phyloP scores from a whole-genome alignment of 2,888 invertebrate genomes.

The Chironomus tentans region DNA sequence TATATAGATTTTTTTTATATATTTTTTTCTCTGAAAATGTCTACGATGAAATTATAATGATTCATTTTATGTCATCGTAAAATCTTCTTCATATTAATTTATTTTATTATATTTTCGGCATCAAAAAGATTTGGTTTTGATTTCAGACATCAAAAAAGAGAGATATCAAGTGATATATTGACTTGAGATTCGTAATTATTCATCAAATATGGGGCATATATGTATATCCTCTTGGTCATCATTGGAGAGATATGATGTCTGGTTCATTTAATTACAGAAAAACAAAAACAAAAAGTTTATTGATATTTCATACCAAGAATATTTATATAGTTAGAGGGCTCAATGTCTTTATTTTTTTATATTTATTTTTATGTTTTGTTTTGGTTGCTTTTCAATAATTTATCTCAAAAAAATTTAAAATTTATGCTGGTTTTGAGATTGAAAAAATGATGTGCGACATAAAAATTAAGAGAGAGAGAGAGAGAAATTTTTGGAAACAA shows the following conservation, averaged over 20 bases:
- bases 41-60: background rate
- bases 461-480: too few species aligned
- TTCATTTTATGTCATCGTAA: background rate
- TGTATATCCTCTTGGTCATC: too few species aligned
- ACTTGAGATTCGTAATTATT: background rate
- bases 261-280: background rate
- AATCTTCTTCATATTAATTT: background rate
- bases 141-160: background rate
- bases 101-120: background rate
- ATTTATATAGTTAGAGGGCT: too few species aligned
- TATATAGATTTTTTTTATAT: background rate
- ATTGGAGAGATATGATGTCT: too few species aligned
- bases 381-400: too few species aligned
- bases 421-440: too few species aligned
- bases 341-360: too few species aligned
- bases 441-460: too few species aligned
- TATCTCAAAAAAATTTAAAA: too few species aligned
- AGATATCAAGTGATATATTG: background rate
- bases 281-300: conserved; percentile 22
- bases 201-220: too few species aligned
- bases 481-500: too few species aligned
- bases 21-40: background rate
- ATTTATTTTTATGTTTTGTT: too few species aligned
- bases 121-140: background rate
- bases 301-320: conserved; percentile 11